phyloP scores from a whole-genome alignment of 2,888 invertebrate genomes.

The Melieria picta region DNA sequence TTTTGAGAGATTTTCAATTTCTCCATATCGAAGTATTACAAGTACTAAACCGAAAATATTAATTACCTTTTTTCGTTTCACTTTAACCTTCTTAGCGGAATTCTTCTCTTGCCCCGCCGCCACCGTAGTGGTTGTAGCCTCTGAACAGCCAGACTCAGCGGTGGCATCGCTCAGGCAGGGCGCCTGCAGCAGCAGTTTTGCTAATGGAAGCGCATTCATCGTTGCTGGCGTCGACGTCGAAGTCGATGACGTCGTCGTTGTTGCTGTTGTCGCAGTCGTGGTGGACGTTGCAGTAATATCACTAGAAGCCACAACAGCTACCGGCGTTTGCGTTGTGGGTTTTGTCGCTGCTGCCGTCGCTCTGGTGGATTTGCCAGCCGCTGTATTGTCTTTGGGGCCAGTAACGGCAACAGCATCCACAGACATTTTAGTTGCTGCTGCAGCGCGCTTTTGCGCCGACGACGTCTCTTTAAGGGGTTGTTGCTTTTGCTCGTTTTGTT shows the following conservation, averaged over 20 bases:
- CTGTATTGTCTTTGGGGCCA: too few relatives aligned
- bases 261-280: conserved; percentile 7
- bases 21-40: too few relatives aligned
- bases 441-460: conserved; percentile 6
- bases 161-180: conserved; percentile 51
- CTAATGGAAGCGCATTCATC: conserved; percentile 25
- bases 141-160: conserved; percentile 55
- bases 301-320: neutral
- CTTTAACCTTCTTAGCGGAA: conserved; percentile 57
- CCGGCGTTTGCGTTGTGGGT: neutral
- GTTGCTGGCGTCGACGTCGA: conserved; percentile 31
- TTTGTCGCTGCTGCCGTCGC: neutral
- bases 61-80: conserved; percentile 60
- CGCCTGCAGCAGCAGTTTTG: conserved; percentile 15
- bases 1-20: too few relatives aligned
- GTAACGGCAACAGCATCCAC: conserved; percentile 1
- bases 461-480: neutral
- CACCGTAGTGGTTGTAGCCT: conserved; percentile 51
- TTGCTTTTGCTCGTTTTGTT: conserved; percentile 9
- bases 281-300: conserved; percentile 17
- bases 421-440: conserved; percentile 21
- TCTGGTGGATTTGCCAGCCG: neutral
- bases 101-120: conserved; percentile 42
- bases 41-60: neutral
- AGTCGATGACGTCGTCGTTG: conserved; percentile 12